Percentiles rank a stretch among this genome's conserved stretches.
Evolutionary conservation across 2,113 vertebrate species (phyloP).

Genomic region (Camelus dromedarius): DNA sequence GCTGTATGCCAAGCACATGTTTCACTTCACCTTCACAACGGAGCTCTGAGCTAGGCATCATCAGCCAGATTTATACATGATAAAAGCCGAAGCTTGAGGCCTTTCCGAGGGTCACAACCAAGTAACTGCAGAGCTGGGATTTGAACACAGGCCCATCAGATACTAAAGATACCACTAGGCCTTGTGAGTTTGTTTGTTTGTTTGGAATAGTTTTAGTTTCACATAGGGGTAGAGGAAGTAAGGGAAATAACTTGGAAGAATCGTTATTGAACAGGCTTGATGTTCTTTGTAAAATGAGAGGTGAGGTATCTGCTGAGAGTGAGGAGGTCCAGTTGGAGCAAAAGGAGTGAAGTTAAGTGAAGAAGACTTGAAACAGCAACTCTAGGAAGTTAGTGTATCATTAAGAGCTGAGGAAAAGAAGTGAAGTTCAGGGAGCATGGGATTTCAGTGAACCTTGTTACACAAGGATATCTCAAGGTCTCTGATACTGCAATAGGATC

Average conservation of each 20-base stretch:
- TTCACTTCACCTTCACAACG: background rate
- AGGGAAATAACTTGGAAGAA: background rate
- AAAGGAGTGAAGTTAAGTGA: background rate
- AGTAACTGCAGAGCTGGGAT: background rate
- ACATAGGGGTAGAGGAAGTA: background rate
- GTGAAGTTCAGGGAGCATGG: background rate
- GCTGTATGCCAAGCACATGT: background rate
- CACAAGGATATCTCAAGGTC: background rate
- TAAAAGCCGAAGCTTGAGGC: background rate
- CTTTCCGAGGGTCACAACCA: background rate
- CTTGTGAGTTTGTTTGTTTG: background rate
- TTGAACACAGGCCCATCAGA: background rate
- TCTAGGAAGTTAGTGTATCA: background rate
- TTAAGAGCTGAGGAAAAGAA: background rate
- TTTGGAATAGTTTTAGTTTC: constrained; percentile 16
- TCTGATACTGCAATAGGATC: background rate
- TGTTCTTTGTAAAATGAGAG: background rate
- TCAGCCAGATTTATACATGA: background rate
- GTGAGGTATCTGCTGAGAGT: background rate
- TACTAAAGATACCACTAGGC: background rate
- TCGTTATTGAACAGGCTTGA: background rate
- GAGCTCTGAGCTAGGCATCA: background rate
- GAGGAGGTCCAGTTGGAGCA: background rate
- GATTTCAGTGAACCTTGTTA: background rate
- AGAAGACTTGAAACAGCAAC: background rate